Evolutionary conservation across 2,888 invertebrate genomes (phyloP).

Genomic region (Brachylomia viminalis): DNA sequence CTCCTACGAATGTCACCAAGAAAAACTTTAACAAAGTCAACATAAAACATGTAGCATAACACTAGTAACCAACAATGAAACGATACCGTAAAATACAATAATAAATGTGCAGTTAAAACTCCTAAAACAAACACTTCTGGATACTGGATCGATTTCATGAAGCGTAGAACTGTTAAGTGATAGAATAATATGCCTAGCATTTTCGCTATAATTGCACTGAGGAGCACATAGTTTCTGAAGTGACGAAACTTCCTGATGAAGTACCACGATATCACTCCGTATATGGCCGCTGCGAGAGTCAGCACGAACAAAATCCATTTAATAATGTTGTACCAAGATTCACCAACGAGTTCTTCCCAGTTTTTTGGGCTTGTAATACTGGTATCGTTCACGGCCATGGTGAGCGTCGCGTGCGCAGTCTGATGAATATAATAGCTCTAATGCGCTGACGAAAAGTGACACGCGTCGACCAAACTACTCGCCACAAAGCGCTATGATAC

Average conservation of each 20-base stretch:
- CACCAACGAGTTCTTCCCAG: conserved; percentile 10
- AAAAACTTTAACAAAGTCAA: conserved; percentile 36
- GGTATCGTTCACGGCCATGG: conserved; percentile 6
- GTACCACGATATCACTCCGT: conserved; percentile 34
- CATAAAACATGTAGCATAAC: conserved; percentile 38
- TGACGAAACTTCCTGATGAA: conserved; percentile 36
- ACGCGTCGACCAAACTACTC: background rate
- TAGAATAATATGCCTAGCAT: conserved; percentile 1
- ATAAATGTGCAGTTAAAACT: background rate
- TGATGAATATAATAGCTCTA: no score
- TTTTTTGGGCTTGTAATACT: background rate
- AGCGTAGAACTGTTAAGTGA: background rate
- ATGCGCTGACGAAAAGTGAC: background rate
- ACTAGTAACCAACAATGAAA: conserved; percentile 29
- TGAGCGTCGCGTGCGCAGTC: background rate
- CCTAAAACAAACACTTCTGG: background rate
- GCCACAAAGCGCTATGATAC: background rate
- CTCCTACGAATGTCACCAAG: conserved; percentile 21
- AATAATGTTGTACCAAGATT: background rate
- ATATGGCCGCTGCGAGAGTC: conserved; percentile 15
- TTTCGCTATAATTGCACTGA: conserved; percentile 5
- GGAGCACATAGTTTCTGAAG: conserved; percentile 40
- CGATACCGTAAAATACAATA: conserved; percentile 13
- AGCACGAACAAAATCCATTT: conserved; percentile 23
- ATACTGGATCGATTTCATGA: background rate